phyloP scores from a whole-genome alignment of 2,113 vertebrate species.

The Heterotilapia buettikoferi region DNA sequence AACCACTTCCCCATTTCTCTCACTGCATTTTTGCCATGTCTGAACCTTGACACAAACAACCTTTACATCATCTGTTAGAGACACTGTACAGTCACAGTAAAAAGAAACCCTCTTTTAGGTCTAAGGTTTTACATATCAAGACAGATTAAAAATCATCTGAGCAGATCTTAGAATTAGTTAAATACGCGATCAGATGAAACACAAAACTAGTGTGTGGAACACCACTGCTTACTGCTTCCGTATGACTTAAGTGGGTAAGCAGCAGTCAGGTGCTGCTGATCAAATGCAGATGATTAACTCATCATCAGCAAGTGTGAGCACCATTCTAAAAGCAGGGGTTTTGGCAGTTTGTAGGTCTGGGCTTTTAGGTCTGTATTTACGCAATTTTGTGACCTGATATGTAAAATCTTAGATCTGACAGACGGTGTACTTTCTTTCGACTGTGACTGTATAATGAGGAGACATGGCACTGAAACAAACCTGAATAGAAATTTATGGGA shows the following conservation, averaged over 20 bases:
- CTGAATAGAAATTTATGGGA: not conserved
- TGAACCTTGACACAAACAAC: not conserved
- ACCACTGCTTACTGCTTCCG: not conserved
- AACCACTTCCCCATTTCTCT: not conserved
- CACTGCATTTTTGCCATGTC: not conserved
- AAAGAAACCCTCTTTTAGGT: not conserved
- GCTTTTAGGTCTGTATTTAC: not conserved
- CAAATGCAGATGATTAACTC: not conserved
- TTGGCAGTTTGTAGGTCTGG: not conserved
- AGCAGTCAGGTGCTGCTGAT: not conserved
- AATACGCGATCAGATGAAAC: not conserved
- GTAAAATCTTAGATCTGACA: not conserved
- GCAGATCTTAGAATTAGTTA: not conserved
- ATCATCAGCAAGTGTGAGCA: not conserved
- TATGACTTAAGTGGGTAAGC: not conserved
- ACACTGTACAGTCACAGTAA: not conserved
- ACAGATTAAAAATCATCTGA: not conserved
- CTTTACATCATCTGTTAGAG: not conserved
- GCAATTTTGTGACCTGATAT: fast-evolving
- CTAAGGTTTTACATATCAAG: not conserved
- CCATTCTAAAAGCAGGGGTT: not conserved
- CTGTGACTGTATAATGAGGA: not conserved
- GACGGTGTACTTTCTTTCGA: not conserved
- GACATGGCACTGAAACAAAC: not conserved
- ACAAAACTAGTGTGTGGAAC: not conserved